Percentiles rank a stretch among this genome's conserved stretches.
phyloP scores from a whole-genome alignment of 2,888 invertebrate species.

The Cerastis rubricosa region DNA sequence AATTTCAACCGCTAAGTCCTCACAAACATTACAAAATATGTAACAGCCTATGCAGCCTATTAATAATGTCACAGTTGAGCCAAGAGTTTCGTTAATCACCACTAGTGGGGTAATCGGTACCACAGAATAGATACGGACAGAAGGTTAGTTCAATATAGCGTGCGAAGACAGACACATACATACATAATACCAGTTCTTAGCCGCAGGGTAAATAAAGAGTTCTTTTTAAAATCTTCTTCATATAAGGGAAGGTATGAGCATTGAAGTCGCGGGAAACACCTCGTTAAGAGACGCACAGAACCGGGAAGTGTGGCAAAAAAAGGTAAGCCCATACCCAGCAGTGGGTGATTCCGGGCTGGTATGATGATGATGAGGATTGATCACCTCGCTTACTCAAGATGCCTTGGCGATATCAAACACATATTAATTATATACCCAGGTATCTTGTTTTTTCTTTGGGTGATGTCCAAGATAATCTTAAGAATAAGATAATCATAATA shows the following conservation, averaged over 20 bases:
- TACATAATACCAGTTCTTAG: background rate
- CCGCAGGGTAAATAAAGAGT: background rate
- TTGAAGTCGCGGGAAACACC: too few relatives aligned
- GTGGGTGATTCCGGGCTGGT: too few relatives aligned
- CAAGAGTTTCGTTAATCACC: constrained; percentile 52
- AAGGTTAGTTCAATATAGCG: background rate
- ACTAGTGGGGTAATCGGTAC: constrained; percentile 32
- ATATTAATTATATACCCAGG: too few relatives aligned
- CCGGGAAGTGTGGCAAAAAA: too few relatives aligned
- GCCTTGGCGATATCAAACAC: background rate
- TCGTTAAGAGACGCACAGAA: too few relatives aligned
- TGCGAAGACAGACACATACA: background rate
- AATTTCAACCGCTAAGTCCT: constrained; percentile 32
- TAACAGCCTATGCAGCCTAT: constrained; percentile 46
- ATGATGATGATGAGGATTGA: background rate
- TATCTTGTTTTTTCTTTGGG: too few relatives aligned
- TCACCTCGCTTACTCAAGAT: background rate
- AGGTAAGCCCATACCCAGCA: too few relatives aligned
- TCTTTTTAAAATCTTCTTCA: background rate
- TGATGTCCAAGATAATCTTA: too few relatives aligned
- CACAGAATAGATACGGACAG: background rate
- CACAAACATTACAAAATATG: constrained; percentile 53
- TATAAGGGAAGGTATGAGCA: background rate
- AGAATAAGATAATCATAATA: too few relatives aligned
- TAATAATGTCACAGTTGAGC: constrained; percentile 54